Conservation (phyloP, 1,140 invertebrate genomes). For the Lepidurus apus region DNA sequence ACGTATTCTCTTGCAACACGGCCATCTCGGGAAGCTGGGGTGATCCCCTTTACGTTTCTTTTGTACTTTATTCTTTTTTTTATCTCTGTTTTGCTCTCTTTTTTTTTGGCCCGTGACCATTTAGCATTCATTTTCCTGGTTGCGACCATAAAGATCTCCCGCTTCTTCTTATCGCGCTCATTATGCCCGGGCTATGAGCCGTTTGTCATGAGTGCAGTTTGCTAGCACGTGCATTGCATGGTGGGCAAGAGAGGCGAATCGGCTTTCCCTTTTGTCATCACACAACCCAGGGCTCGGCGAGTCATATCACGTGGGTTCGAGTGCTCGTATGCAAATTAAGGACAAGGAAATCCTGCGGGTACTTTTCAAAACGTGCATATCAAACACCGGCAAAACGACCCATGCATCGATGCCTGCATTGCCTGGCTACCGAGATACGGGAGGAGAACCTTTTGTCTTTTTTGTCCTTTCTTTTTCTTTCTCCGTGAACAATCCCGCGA, state of each 20-base stretch:
- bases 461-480: neutral
- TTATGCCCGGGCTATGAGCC: neutral
- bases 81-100: neutral
- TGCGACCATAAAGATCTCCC: neutral
- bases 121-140: neutral
- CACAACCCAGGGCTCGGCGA: neutral
- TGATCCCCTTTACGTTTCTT: neutral
- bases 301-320: constrained; percentile 9
- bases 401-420: neutral
- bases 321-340: constrained; percentile 22
- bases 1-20: neutral
- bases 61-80: neutral
- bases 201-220: neutral
- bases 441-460: constrained; percentile 4
- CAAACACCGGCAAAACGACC: neutral
- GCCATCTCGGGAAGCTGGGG: neutral
- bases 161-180: neutral
- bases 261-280: constrained; percentile 21
- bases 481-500: neutral
- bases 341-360: constrained; percentile 20
- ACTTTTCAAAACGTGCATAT: neutral
- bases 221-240: neutral
- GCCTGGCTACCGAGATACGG: constrained; percentile 4
- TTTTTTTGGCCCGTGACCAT: neutral
- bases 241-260: neutral